Evolutionary conservation across 2,888 invertebrate genomes (phyloP).

Genomic region (Nymphalis polychloros): DNA sequence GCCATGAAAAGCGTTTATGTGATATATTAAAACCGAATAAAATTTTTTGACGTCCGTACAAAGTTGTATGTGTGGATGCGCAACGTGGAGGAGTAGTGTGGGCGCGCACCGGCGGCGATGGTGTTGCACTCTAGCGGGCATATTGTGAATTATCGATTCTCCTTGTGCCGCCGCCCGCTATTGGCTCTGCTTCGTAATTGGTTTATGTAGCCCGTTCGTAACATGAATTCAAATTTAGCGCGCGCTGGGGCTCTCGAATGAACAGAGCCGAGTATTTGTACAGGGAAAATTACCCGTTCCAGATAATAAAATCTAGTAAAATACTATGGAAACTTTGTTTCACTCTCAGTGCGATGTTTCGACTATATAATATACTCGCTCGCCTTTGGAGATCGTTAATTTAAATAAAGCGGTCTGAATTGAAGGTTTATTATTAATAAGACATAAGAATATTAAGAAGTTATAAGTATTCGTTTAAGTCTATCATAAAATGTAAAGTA

Average conservation of each 20-base stretch:
- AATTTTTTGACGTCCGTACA: conserved; percentile 55
- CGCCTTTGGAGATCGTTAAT: conserved; percentile 12
- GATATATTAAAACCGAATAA: background rate
- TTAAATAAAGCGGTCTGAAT: conserved; percentile 5
- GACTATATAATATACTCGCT: conserved; percentile 37
- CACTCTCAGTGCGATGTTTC: conserved; percentile 46
- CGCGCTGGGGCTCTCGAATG: conserved; percentile 64
- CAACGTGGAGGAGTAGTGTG: conserved; percentile 78
- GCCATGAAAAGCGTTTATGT: background rate
- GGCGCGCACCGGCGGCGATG: conserved; percentile 71
- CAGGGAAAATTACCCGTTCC: conserved; percentile 66
- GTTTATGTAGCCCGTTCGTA: conserved; percentile 77
- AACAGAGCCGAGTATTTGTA: conserved; percentile 65
- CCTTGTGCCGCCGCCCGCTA: conserved; percentile 65
- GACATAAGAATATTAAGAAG: background rate
- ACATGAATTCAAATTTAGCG: conserved; percentile 81
- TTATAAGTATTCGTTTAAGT: no score
- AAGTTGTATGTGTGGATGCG: conserved; percentile 66
- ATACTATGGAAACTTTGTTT: conserved; percentile 64
- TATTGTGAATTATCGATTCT: conserved; percentile 81
- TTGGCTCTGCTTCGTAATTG: conserved; percentile 76
- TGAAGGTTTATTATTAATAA: background rate
- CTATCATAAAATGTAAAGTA: no score
- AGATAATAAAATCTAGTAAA: conserved; percentile 68
- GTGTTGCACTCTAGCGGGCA: conserved; percentile 79